Base-by-base conservation (phyloP, 2,797 vertebrate species). In the Yasuhikotakia modesta region DNA sequence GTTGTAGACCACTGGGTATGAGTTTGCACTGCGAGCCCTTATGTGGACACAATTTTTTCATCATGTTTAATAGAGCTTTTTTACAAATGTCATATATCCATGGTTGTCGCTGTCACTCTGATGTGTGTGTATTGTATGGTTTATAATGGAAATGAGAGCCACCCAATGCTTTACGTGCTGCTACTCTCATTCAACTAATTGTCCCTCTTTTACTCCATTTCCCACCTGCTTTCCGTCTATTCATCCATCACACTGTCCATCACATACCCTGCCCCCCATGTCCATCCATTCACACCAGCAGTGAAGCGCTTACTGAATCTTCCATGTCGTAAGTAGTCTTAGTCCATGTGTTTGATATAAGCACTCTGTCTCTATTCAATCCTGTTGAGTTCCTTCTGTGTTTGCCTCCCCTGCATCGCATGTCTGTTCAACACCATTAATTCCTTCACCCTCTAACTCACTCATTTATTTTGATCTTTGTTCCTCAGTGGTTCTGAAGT, bases 251-350 rank as follows among this genome's bases (percentile, higher is more conserved):
- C n/a, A n/a, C 55, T 71, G 21, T 80, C 66, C 76, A 82, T 77
- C 74, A 73, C 72, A 81, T 60, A 77, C 24, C 48, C 64, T 87
- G 76, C 87, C 86, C 77, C 79, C 80, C 83, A 53, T 45, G n/a
- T n/a, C n/a, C n/a, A n/a, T n/a, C n/a, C n/a, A n/a, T n/a, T n/a
- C n/a, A 80, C 81, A 81, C 80, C 88, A 89, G 87, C 87, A 83
- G 73, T 80, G 88, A 88, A 63, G 89, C 82, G n/a, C 70, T 22
- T 21, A 78, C 67, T 68, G 85, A 88, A 7, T 89, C 90, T 71
- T 82, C 87, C 24, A 58, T 90, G 80, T 82, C 84, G 87, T 92
- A 91, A 92, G 88, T 89, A 91, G 86, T 85, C 65, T n/a, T n/a
- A n/a, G n/a, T n/a, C n/a, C n/a, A n/a, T 64, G 65, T 73, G 45